Conservation (phyloP, 2,797 vertebrate species). For the Arctocebus calabarensis region DNA sequence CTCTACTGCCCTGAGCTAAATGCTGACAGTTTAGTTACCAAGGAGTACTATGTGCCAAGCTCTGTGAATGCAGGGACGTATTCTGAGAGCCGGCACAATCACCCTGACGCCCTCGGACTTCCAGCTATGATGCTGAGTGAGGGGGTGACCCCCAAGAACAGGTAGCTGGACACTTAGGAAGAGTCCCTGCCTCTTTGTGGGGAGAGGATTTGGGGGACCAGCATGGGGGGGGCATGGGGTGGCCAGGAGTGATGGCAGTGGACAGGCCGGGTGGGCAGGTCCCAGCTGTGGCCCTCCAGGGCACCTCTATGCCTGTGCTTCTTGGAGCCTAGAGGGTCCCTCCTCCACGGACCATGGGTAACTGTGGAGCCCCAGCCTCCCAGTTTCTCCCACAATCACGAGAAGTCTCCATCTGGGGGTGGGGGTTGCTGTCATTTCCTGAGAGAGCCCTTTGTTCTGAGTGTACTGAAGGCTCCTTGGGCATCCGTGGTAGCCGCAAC, state of each 20-base stretch:
- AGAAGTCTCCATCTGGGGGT: background rate
- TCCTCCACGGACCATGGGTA: too few species aligned
- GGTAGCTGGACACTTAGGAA: too few species aligned
- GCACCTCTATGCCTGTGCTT: background rate
- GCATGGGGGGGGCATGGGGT: background rate
- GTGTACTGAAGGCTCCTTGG: background rate
- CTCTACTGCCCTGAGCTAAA: background rate
- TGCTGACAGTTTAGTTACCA: background rate
- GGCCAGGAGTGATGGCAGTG: background rate
- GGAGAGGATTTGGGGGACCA: background rate
- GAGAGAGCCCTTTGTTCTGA: too few species aligned
- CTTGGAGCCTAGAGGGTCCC: background rate
- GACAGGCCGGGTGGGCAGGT: background rate
- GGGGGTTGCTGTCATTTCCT: background rate
- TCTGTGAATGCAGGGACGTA: background rate
- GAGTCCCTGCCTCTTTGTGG: background rate
- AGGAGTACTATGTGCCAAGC: background rate
- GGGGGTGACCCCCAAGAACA: fast-evolving
- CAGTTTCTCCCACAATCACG: fast-evolving
- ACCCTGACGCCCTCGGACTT: fast-evolving
- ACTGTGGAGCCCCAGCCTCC: background rate
- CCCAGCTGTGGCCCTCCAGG: background rate
- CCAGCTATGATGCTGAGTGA: background rate
- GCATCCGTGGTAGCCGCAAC: fast-evolving
- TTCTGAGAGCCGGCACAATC: fast-evolving